Evolutionary conservation across 2,797 vertebrate genomes (phyloP), one percentile per base, ranked within the genome.

Genomic region (Poeciliopsis gracilis): DNA sequence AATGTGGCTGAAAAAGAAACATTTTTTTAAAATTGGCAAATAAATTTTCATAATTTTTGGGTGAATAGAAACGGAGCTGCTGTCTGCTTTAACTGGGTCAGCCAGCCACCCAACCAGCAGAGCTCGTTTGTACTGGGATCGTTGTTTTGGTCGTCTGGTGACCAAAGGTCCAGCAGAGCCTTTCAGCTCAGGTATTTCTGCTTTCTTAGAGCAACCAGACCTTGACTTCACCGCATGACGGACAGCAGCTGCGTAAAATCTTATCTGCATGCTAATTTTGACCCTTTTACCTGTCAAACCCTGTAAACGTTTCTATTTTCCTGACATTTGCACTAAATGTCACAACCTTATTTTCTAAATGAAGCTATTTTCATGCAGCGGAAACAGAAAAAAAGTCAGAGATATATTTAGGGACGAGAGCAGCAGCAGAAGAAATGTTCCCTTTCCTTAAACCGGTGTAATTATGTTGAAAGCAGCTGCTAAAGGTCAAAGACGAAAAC

Each of bases 261-360:
- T 43, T 13, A 73, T 53, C 72, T 23, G 72, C 30, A 51, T 53
- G 28, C 47, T 36, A 36, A 73, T 38, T 30, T n/a, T 53, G 72
- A 73, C 72, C 72, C 49, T 73, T 73, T 49, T 7, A 30, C 45
- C 15, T 53, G 72, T 51, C 33, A 73, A 36, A 73, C 25, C 20
- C 20, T 23, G 47, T 53, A 73, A 73, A 73, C 6, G 33, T 36
- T 53, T 25, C n/a, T 33, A 13, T 33, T 73, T 73, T 53, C 72
- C 30, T 53, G 47, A 53, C 30, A 72, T 46, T 53, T 73, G 23
- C 47, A 53, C 5, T 51, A 73, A 73, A 73, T 53, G 71, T 49
- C 71, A 72, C 30, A 30, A 73, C 66, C 66, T 69, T 69, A 53
- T 73, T 36, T 25, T n/a, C 30, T 73, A 36, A 36, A 25, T 73